A percentile compares a stretch with the other conserved stretches of the same genome.
These are phyloP conservation scores for Nemapogon koenigi DNA, from an alignment of 2,888 invertebrate genomes.

Conservation along the genomic window DNA sequence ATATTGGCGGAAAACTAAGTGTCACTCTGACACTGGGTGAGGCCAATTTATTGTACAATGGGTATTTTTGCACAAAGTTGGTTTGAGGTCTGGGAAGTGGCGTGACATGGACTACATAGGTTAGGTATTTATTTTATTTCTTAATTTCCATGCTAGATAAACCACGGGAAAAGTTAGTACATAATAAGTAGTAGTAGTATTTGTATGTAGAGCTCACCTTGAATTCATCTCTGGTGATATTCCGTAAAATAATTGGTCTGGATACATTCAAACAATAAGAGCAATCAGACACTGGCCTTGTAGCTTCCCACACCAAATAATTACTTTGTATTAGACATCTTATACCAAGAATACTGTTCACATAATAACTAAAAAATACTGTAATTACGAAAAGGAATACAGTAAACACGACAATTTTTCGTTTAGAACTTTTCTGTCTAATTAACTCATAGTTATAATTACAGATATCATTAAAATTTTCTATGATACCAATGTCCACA, in stretches of 20 bases:
- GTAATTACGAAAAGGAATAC: slow-evolving; percentile 26
- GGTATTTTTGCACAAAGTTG: too few species aligned
- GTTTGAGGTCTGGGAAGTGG: too few species aligned
- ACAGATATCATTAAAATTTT: slow-evolving; percentile 32
- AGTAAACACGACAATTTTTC: slow-evolving; percentile 24
- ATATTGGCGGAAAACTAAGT: too few species aligned
- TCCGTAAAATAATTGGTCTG: slow-evolving; percentile 71
- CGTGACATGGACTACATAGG: too few species aligned
- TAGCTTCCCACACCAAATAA: slow-evolving; percentile 86
- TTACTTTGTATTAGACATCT: slow-evolving; percentile 84
- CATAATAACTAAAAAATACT: slow-evolving; percentile 26
- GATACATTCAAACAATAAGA: slow-evolving; percentile 75
- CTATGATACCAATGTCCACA: slow-evolving; percentile 24
- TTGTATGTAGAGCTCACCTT: slow-evolving; percentile 31
- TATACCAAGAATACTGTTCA: slow-evolving; percentile 54
- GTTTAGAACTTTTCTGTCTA: slow-evolving; percentile 22
- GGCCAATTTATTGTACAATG: too few species aligned
- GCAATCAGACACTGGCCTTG: slow-evolving; percentile 83
- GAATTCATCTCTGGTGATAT: slow-evolving; percentile 74
- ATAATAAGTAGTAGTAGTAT: slow-evolving; percentile 1
- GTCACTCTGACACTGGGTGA: too few species aligned
- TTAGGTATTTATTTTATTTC: too few species aligned
- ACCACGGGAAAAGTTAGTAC: background rate
- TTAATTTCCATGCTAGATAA: background rate
- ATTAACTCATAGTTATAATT: slow-evolving; percentile 23